These are phyloP conservation scores for Riptortus pedestris DNA, from an alignment of 1,140 invertebrate genomes.

Conservation along the genomic window DNA sequence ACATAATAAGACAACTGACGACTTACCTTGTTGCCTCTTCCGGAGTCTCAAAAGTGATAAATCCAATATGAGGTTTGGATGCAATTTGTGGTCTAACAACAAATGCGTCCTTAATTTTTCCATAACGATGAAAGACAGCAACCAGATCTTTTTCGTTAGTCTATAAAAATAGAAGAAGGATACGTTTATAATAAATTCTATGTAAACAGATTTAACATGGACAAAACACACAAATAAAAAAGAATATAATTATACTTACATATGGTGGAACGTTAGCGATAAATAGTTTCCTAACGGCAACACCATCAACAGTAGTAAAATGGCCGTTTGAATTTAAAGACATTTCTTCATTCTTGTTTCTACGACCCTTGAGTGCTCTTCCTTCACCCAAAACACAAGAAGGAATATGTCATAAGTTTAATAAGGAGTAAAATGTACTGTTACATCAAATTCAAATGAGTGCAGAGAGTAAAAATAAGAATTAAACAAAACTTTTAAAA, in stretches of 20 bases:
- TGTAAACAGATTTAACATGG: too few relatives aligned
- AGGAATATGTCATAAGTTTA: too few relatives aligned
- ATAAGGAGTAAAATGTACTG: too few relatives aligned
- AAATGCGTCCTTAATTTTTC: neutral
- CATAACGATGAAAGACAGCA: neutral
- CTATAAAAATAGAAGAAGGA: neutral
- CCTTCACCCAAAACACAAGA: too few relatives aligned
- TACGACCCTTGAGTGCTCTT: too few relatives aligned
- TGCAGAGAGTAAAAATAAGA: too few relatives aligned
- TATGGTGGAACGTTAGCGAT: neutral
- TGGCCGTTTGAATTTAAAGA: neutral
- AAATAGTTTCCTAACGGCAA: neutral
- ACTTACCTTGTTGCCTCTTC: neutral
- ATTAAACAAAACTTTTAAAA: too few relatives aligned
- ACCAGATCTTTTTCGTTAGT: neutral
- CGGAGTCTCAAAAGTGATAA: neutral
- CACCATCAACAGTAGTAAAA: constrained; percentile 8
- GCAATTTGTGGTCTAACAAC: neutral
- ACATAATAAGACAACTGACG: too few relatives aligned
- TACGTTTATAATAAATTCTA: too few relatives aligned
- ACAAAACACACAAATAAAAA: too few relatives aligned
- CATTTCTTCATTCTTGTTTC: neutral
- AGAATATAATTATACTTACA: too few relatives aligned
- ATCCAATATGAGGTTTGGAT: neutral
- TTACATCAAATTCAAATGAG: too few relatives aligned